Conservation (phyloP, 1,140 invertebrate genomes). For the Lamellibrachia luymesi region DNA sequence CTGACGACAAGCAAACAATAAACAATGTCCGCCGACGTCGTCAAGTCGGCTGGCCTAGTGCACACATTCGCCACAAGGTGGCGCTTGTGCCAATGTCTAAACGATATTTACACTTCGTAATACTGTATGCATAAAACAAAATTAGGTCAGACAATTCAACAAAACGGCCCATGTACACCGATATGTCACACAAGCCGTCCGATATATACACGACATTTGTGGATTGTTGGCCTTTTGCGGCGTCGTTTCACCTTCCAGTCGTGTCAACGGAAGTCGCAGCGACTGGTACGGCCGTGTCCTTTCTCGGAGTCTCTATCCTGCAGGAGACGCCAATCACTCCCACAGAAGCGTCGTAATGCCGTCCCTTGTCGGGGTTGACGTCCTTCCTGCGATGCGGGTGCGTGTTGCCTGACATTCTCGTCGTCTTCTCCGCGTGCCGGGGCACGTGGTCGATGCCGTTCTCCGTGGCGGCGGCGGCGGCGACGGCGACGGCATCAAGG, state of each 20-base stretch:
- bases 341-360: background rate
- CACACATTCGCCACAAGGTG: background rate
- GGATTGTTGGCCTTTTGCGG: background rate
- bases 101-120: background rate
- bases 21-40: background rate
- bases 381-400: background rate
- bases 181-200: background rate
- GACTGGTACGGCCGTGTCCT: background rate
- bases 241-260: background rate
- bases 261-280: background rate
- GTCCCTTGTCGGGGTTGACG: background rate
- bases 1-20: background rate
- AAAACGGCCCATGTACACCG: background rate
- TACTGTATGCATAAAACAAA: background rate
- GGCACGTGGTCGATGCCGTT: background rate
- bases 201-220: background rate
- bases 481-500: background rate
- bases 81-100: background rate
- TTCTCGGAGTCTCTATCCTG: background rate
- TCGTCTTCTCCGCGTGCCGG: background rate
- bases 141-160: background rate
- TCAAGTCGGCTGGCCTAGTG: background rate
- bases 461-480: background rate
- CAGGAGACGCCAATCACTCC: background rate
- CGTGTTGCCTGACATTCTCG: background rate